These are phyloP conservation scores for Proteles cristata DNA, from an alignment of 2,113 vertebrate genomes.

Conservation along the genomic window DNA sequence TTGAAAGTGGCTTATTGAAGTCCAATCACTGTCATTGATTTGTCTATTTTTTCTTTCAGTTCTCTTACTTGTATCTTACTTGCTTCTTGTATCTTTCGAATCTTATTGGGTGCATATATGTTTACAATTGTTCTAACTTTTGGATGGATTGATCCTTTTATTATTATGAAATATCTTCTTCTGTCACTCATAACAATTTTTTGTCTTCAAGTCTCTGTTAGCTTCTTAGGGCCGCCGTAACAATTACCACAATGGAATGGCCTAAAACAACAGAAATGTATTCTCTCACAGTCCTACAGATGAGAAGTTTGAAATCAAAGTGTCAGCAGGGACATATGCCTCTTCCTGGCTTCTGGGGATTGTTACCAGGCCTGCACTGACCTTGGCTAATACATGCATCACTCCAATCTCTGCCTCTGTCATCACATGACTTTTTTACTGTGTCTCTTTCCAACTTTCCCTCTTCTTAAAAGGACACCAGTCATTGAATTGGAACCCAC, in stretches of 20 bases:
- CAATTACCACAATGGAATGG: not conserved
- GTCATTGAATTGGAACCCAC: not conserved
- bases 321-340: not conserved
- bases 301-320: not conserved
- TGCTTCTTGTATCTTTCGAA: not conserved
- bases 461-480: not conserved
- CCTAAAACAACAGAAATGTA: not conserved
- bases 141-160: not conserved
- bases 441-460: not conserved
- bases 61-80: not conserved
- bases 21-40: not conserved
- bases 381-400: not conserved
- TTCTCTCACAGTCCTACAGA: not conserved
- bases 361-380: not conserved
- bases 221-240: not conserved
- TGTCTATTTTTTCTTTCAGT: not conserved
- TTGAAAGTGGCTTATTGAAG: not conserved
- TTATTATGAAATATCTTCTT: not conserved
- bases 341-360: not conserved
- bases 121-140: not conserved
- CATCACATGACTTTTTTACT: not conserved
- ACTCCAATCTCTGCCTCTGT: not conserved
- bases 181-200: not conserved
- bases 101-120: not conserved
- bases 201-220: not conserved